These are phyloP conservation scores for Zapus hudsonius DNA, from an alignment of 2,113 vertebrate species.

Conservation along the genomic window DNA sequence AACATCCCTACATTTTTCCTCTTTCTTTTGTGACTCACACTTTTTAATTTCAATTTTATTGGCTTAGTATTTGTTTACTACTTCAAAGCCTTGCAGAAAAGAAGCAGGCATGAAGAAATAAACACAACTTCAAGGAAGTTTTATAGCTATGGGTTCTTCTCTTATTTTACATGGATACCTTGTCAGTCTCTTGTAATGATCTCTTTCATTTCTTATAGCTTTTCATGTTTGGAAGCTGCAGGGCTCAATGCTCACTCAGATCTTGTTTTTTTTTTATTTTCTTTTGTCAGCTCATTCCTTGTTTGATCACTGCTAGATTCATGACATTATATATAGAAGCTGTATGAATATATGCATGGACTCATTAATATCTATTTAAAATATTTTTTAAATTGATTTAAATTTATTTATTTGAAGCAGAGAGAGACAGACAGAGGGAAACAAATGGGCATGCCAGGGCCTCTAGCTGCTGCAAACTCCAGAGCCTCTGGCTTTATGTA, in stretches of 20 bases:
- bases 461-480: too few relatives aligned
- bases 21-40: slow-evolving; percentile 28
- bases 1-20: background rate
- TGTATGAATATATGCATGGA: background rate
- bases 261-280: background rate
- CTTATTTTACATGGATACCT: background rate
- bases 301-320: background rate
- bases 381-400: too few relatives aligned
- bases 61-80: slow-evolving; percentile 36
- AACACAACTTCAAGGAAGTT: background rate
- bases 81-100: slow-evolving; percentile 38
- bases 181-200: background rate
- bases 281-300: background rate
- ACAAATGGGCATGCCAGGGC: too few relatives aligned
- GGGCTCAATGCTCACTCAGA: background rate
- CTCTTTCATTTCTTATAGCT: background rate
- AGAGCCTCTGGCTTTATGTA: too few relatives aligned
- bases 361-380: too few relatives aligned
- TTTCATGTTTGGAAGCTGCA: background rate
- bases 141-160: background rate
- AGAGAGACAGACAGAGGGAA: too few relatives aligned
- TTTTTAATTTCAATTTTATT: slow-evolving; percentile 48
- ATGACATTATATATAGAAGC: background rate
- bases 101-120: slow-evolving; percentile 28
- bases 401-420: too few relatives aligned